Evolutionary conservation across 1,140 invertebrate species (phyloP).

Genomic region (Drosophila funebris): DNA sequence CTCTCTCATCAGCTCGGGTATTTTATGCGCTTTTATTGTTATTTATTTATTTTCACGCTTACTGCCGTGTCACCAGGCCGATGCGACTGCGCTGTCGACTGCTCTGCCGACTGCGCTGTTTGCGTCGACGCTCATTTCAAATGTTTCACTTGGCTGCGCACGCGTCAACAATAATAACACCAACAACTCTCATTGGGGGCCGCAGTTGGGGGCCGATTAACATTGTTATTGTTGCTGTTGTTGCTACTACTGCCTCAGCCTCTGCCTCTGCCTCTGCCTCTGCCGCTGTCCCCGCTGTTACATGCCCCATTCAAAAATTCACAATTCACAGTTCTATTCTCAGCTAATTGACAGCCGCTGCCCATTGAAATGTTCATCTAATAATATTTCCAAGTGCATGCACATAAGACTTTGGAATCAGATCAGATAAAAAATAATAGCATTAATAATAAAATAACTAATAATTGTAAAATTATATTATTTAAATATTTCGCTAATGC

Average conservation of each 20-base stretch:
- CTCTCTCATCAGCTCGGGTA: not conserved
- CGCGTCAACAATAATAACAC: constrained; percentile 50
- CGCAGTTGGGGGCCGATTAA: constrained; percentile 41
- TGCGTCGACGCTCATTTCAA: constrained; percentile 30
- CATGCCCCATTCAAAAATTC: constrained; percentile 38
- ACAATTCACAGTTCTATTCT: constrained; percentile 52
- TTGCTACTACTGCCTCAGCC: not conserved
- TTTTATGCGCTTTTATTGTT: constrained; percentile 60
- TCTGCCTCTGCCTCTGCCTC: not conserved
- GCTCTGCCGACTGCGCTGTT: constrained; percentile 27
- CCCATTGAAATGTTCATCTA: constrained; percentile 4
- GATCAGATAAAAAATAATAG: too few species aligned
- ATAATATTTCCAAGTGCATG: not conserved
- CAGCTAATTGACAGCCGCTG: constrained; percentile 55
- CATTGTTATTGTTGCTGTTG: constrained; percentile 21
- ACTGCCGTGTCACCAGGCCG: constrained; percentile 63
- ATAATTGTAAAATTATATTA: too few species aligned
- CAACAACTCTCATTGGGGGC: constrained; percentile 24
- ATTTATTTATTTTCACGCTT: constrained; percentile 80
- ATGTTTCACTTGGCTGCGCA: constrained; percentile 78
- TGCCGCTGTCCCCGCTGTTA: constrained; percentile 11
- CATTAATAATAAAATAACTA: too few species aligned
- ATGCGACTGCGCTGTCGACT: constrained; percentile 5
- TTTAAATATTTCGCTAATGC: too few species aligned
- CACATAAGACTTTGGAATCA: not conserved